phyloP scores from a whole-genome alignment of 2,113 vertebrate genomes.

The Rutilus rutilus region DNA sequence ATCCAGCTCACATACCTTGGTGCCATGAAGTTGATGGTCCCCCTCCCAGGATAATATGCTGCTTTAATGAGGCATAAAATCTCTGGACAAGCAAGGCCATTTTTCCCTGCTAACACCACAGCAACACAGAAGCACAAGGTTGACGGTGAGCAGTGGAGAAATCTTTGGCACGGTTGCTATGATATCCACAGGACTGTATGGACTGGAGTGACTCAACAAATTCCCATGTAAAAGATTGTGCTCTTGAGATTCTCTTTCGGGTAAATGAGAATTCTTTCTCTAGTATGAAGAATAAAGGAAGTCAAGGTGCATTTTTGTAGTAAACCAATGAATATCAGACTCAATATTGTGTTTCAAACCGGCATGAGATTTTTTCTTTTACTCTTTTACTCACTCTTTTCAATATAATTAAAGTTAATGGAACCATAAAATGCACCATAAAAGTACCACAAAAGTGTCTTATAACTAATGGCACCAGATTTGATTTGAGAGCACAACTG shows the following conservation, averaged over 20 bases:
- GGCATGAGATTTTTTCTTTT: background rate
- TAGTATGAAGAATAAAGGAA: too few species aligned
- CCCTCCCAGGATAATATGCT: conserved; percentile 30
- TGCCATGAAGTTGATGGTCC: background rate
- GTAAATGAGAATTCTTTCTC: background rate
- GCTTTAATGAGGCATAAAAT: conserved; percentile 45
- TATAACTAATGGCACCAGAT: background rate
- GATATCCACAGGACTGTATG: background rate
- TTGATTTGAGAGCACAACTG: background rate
- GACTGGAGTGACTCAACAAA: conserved; percentile 20
- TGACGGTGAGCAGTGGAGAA: conserved; percentile 1
- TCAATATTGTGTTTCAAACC: background rate
- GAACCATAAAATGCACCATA: background rate
- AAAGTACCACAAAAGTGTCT: background rate
- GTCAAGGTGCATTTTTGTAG: background rate
- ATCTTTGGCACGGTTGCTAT: conserved; percentile 7
- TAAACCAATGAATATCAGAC: background rate
- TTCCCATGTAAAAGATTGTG: background rate
- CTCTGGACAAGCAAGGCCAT: conserved; percentile 41
- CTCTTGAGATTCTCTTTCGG: background rate
- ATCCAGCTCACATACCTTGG: conserved; percentile 8
- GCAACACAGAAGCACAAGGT: conserved; percentile 17
- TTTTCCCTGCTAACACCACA: conserved; percentile 31
- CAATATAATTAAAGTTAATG: conserved; percentile 5
- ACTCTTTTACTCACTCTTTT: background rate